A percentile compares a stretch with the other conserved stretches of the same genome.
These are phyloP conservation scores for Dryococelus australis DNA, from an alignment of 2,888 invertebrate species.

Conservation along the genomic window DNA sequence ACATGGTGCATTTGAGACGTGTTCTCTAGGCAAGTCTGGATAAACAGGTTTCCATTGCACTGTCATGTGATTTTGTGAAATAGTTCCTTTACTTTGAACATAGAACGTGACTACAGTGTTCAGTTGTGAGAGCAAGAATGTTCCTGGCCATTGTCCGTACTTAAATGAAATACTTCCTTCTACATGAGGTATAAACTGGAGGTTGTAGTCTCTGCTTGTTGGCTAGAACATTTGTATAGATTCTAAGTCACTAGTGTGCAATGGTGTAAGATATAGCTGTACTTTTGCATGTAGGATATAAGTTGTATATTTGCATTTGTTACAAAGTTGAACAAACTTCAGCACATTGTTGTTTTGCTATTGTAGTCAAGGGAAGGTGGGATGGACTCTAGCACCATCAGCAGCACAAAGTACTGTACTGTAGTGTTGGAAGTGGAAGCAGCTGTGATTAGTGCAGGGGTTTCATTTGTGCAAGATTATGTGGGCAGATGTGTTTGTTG, in stretches of 20 bases:
- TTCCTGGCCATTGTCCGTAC: background rate
- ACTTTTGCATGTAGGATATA: constrained; percentile 8
- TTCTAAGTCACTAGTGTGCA: background rate
- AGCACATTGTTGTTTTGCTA: background rate
- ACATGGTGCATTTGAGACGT: too few species aligned
- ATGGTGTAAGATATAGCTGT: background rate
- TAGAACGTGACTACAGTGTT: background rate
- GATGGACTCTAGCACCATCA: background rate
- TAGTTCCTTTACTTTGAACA: background rate
- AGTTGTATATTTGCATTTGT: constrained; percentile 10
- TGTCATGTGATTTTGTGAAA: background rate
- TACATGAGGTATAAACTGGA: background rate
- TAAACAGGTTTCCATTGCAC: background rate
- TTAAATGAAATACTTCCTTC: background rate
- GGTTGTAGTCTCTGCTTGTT: background rate
- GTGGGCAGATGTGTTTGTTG: background rate
- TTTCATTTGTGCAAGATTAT: background rate
- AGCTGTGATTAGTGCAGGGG: background rate
- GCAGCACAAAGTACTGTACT: background rate
- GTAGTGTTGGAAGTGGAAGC: background rate
- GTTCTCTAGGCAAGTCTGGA: too few species aligned
- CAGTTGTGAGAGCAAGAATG: background rate
- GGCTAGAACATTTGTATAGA: background rate
- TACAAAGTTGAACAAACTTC: background rate
- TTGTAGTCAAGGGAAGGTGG: background rate